A percentile compares a stretch with the other conserved stretches of the same genome.
These are phyloP conservation scores for Xanthia togata DNA, from an alignment of 2,888 invertebrate genomes.

Conservation along the genomic window DNA sequence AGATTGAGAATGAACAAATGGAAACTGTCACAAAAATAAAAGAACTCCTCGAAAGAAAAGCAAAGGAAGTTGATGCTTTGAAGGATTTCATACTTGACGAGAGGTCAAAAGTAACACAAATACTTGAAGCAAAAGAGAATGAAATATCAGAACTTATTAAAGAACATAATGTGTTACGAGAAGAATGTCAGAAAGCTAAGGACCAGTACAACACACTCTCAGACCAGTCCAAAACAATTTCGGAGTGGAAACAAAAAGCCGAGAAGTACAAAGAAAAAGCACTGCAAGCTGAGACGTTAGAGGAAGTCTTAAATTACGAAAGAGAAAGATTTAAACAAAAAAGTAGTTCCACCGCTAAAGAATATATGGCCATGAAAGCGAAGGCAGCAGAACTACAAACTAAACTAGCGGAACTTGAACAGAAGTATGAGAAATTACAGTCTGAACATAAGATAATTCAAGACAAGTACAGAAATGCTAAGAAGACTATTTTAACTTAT, in stretches of 20 bases:
- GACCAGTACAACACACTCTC: constrained; percentile 64
- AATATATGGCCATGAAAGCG: constrained; percentile 83
- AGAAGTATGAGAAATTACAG: constrained; percentile 79
- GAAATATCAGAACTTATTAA: constrained; percentile 87
- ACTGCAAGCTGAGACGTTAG: constrained; percentile 79
- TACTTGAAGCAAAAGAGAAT: constrained; percentile 88
- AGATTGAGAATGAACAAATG: constrained; percentile 88
- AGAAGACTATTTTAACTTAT: constrained; percentile 91
- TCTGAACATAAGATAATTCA: constrained; percentile 87
- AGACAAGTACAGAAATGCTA: constrained; percentile 91
- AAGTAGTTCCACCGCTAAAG: constrained; percentile 76
- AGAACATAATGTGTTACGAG: constrained; percentile 83
- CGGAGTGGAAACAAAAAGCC: constrained; percentile 82
- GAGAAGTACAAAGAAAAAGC: constrained; percentile 84
- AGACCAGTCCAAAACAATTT: constrained; percentile 60
- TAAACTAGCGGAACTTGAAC: constrained; percentile 84
- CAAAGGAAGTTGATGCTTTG: constrained; percentile 88
- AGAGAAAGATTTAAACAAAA: constrained; percentile 83
- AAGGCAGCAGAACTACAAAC: constrained; percentile 84
- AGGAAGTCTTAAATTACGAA: constrained; percentile 81
- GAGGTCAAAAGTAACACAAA: constrained; percentile 87
- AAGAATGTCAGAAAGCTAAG: constrained; percentile 81
- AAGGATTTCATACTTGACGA: constrained; percentile 89
- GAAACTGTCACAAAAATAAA: constrained; percentile 85
- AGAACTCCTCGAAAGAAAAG: constrained; percentile 87